These are phyloP conservation scores for Limulus polyphemus DNA, from an alignment of 2,888 invertebrate species.

Conservation along the genomic window DNA sequence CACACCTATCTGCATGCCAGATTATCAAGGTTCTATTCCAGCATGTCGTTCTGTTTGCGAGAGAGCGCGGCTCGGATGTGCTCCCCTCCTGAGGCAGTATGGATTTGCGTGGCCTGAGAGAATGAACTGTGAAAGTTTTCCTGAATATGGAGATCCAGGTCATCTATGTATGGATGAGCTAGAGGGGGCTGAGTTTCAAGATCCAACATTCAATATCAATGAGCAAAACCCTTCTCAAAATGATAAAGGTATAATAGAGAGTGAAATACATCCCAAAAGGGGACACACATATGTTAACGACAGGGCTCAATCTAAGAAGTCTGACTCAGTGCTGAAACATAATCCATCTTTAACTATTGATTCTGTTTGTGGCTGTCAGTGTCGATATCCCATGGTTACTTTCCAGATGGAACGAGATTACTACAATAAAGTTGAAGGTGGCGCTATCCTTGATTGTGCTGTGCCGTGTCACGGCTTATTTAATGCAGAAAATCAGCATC, in stretches of 20 bases:
- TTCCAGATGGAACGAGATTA: constrained; percentile 17
- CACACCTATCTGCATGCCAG: constrained; percentile 90
- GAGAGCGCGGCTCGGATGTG: constrained; percentile 73
- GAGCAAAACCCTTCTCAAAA: no score
- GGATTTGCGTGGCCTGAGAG: constrained; percentile 91
- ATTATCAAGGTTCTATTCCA: constrained; percentile 76
- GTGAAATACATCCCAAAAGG: no score
- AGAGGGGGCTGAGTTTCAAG: constrained; percentile 37
- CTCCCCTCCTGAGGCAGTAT: constrained; percentile 83
- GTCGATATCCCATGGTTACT: constrained; percentile 17
- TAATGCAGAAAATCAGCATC: constrained; percentile 79
- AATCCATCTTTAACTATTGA: not conserved
- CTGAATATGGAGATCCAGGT: constrained; percentile 57
- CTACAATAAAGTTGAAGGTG: constrained; percentile 23
- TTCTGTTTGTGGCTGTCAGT: constrained; percentile 21
- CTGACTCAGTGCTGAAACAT: no score
- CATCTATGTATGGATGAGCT: constrained; percentile 84
- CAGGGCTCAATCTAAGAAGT: no score
- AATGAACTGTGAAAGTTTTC: constrained; percentile 88
- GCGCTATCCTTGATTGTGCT: constrained; percentile 49
- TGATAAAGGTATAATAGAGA: no score
- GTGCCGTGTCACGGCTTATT: constrained; percentile 78
- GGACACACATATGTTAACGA: no score
- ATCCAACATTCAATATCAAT: not conserved
- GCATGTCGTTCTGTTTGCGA: constrained; percentile 87